A percentile compares a stretch with the other conserved stretches of the same genome.
Conservation (phyloP, 2,888 invertebrate genomes). For the Hypercompe scribonia region DNA sequence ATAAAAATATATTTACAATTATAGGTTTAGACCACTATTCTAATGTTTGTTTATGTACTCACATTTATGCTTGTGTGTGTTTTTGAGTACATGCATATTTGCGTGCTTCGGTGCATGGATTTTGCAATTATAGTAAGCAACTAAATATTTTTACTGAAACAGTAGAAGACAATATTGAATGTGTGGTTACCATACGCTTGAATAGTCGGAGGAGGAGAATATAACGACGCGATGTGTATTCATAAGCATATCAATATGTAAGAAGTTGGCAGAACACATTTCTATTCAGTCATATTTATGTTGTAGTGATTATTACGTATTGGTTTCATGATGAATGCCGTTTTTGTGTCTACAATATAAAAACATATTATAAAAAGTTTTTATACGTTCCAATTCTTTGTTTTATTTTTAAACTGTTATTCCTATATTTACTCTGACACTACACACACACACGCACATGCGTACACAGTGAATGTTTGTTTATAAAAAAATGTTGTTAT, state of each 20-base stretch:
- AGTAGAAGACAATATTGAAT: background rate
- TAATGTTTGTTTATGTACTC: too few species aligned
- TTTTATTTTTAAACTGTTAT: too few species aligned
- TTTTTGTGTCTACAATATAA: background rate
- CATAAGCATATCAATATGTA: slow-evolving; percentile 47
- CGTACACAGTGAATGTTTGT: too few species aligned
- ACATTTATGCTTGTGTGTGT: background rate
- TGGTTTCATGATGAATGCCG: background rate
- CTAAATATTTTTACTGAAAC: background rate
- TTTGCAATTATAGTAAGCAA: too few species aligned
- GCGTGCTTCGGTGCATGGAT: too few species aligned
- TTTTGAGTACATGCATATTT: too few species aligned
- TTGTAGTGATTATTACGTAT: slow-evolving; percentile 12
- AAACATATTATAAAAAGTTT: background rate
- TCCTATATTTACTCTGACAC: too few species aligned
- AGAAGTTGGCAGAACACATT: slow-evolving; percentile 38
- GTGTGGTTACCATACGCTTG: slow-evolving; percentile 15
- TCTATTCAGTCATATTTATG: slow-evolving; percentile 29
- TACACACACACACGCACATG: too few species aligned
- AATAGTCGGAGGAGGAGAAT: slow-evolving; percentile 33
- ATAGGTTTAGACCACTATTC: too few species aligned
- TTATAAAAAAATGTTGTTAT: too few species aligned
- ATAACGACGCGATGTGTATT: slow-evolving; percentile 41
- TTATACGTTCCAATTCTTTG: too few species aligned
- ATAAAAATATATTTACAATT: background rate